phyloP scores from a whole-genome alignment of 2,113 vertebrate species.

The Ophthalmolycus amberensis region DNA sequence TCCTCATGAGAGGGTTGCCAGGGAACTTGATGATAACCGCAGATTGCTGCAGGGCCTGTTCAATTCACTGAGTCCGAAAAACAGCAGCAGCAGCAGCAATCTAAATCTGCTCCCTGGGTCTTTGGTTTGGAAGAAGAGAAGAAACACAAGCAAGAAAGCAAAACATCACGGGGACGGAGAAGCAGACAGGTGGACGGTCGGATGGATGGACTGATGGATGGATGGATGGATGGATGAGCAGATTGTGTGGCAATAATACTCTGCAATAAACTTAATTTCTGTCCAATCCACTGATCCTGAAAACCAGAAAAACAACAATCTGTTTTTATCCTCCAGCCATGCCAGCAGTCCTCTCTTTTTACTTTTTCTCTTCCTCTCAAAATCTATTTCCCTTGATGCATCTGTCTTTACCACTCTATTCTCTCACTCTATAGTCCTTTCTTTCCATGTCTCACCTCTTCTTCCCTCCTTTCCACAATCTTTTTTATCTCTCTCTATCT shows the following conservation, averaged over 20 bases:
- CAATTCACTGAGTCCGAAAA: constrained; percentile 45
- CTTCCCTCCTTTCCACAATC: not conserved
- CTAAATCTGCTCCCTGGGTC: constrained; percentile 35
- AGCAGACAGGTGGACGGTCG: not conserved
- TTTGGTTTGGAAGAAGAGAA: constrained; percentile 8
- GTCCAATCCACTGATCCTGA: constrained; percentile 61
- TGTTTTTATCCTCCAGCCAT: constrained; percentile 51
- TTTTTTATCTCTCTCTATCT: not conserved
- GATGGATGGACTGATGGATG: not conserved
- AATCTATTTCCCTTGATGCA: constrained; percentile 49
- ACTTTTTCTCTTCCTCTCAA: constrained; percentile 2
- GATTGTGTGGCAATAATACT: constrained; percentile 33
- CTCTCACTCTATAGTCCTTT: not conserved
- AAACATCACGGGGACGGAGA: not conserved
- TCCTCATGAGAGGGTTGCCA: constrained; percentile 17
- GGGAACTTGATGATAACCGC: constrained; percentile 19
- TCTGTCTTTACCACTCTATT: constrained; percentile 35
- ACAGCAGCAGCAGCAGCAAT: not conserved
- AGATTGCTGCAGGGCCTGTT: constrained; percentile 43
- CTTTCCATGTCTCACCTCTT: not conserved
- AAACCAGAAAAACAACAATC: constrained; percentile 61
- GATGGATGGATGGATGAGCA: not conserved
- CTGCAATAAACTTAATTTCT: constrained; percentile 30
- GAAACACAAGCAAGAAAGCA: not conserved
- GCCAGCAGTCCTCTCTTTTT: constrained; percentile 7